Evolutionary conservation across 2,888 invertebrate genomes (phyloP).

Genomic region (Dysmachus trigonus): DNA sequence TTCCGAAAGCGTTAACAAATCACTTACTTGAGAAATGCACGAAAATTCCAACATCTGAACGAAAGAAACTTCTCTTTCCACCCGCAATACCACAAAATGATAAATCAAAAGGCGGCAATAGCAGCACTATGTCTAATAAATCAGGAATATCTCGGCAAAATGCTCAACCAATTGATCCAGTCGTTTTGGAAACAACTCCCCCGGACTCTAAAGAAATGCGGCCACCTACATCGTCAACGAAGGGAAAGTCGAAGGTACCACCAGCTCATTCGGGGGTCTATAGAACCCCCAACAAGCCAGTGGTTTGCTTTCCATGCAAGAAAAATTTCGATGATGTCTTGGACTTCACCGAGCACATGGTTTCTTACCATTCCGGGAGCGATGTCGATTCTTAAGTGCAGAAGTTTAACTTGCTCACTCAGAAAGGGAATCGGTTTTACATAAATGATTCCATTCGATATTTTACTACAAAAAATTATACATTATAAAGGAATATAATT

Average conservation of each 20-base stretch:
- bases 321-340: not conserved
- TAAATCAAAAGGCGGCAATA: not conserved
- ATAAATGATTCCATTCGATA: not conserved
- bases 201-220: not conserved
- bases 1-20: constrained; percentile 17
- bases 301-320: not conserved
- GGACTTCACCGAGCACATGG: not conserved
- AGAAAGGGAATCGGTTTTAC: not conserved
- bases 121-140: not conserved
- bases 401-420: not conserved
- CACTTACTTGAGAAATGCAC: constrained; percentile 28
- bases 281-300: constrained; percentile 10
- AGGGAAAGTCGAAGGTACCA: not conserved
- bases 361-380: not conserved
- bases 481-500: not conserved
- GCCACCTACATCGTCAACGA: not conserved
- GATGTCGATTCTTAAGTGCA: not conserved
- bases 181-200: not conserved
- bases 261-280: constrained; percentile 19
- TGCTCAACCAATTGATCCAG: not conserved
- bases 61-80: not conserved
- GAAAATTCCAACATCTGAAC: not conserved
- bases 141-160: not conserved
- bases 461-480: not conserved
- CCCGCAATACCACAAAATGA: not conserved